A percentile compares a stretch with the other conserved stretches of the same genome.
These are phyloP conservation scores for Drosophila emarginata DNA, from an alignment of 2,888 invertebrate species.

Conservation along the genomic window DNA sequence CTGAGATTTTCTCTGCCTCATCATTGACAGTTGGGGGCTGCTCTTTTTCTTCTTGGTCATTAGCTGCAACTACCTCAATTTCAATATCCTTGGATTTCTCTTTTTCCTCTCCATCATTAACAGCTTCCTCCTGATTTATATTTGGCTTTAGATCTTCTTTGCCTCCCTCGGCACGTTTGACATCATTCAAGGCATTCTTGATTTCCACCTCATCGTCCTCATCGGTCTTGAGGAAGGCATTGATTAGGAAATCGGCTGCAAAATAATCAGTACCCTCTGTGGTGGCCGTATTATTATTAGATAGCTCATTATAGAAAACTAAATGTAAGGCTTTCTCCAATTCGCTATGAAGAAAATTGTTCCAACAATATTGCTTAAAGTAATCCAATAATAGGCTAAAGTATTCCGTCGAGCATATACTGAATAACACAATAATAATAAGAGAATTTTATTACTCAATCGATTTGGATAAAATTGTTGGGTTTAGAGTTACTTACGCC, in stretches of 20 bases:
- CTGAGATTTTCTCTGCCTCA: constrained; percentile 23
- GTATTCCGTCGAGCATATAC: constrained; percentile 84
- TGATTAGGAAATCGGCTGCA: constrained; percentile 52
- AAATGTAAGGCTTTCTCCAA: constrained; percentile 90
- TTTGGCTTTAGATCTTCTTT: constrained; percentile 38
- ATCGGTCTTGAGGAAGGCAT: constrained; percentile 44
- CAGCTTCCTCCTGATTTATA: constrained; percentile 21
- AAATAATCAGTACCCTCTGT: constrained; percentile 68
- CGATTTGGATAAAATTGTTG: not conserved
- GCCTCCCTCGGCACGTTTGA: constrained; percentile 44
- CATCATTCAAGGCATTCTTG: constrained; percentile 50
- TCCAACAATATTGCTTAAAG: constrained; percentile 94
- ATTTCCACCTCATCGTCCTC: constrained; percentile 39
- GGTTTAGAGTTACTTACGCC: constrained; percentile 83
- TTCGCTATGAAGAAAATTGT: constrained; percentile 97
- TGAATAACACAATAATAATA: constrained; percentile 35
- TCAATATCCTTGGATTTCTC: constrained; percentile 6
- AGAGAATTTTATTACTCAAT: not conserved
- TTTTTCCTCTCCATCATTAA: not conserved
- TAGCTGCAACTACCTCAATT: constrained; percentile 19
- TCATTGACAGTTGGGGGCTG: constrained; percentile 13
- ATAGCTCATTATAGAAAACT: constrained; percentile 84
- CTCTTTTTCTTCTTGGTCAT: not conserved
- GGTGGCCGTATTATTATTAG: constrained; percentile 79
- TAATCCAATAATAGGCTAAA: constrained; percentile 89